phyloP scores from a whole-genome alignment of 2,888 invertebrate genomes.

The Pogonocherus hispidulus region DNA sequence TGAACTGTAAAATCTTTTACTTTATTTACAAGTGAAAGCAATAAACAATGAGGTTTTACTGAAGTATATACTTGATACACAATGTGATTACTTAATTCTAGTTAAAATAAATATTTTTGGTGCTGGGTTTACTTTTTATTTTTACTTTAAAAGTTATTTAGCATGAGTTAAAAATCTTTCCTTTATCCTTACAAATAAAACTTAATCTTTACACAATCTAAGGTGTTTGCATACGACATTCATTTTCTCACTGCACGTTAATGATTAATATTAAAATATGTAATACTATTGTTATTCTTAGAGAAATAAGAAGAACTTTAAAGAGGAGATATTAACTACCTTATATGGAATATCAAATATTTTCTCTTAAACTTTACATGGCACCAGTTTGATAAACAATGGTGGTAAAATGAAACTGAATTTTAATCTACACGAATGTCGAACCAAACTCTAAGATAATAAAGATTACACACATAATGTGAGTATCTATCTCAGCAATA shows the following conservation, averaged over 20 bases:
- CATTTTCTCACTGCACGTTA: slow-evolving; percentile 10
- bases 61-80: slow-evolving; percentile 34
- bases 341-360: slow-evolving; percentile 23
- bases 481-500: slow-evolving; percentile 25
- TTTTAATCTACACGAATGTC: slow-evolving; percentile 22
- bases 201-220: background rate
- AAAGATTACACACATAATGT: slow-evolving; percentile 29
- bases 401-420: slow-evolving; percentile 20
- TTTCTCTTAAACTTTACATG: slow-evolving; percentile 13
- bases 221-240: background rate
- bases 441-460: slow-evolving; percentile 26
- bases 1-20: slow-evolving; percentile 21
- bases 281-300: slow-evolving; percentile 43
- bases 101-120: slow-evolving; percentile 43
- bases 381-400: slow-evolving; percentile 14
- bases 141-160: slow-evolving; percentile 19
- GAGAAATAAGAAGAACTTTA: slow-evolving; percentile 53
- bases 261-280: background rate
- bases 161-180: background rate
- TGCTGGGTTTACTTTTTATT: slow-evolving; percentile 45
- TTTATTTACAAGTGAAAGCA: slow-evolving; percentile 11
- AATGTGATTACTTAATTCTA: slow-evolving; percentile 39
- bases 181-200: slow-evolving; percentile 19
- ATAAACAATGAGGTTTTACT: slow-evolving; percentile 11
- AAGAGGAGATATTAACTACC: slow-evolving; percentile 51